phyloP scores from a whole-genome alignment of 1,140 invertebrate genomes.

The Drosophila bipectinata region DNA sequence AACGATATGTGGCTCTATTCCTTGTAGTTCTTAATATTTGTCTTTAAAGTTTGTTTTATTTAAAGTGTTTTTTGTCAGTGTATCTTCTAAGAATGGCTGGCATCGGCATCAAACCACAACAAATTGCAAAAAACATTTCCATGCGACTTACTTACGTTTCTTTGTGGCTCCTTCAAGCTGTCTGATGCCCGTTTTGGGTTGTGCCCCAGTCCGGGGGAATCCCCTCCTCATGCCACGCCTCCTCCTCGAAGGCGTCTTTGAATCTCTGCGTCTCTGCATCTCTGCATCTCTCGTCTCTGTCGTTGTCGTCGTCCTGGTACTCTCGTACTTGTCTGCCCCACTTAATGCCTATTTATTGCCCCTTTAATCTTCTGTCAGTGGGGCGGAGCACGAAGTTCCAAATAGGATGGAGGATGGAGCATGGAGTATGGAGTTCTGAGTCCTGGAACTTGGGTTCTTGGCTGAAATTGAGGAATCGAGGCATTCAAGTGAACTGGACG shows the following conservation, averaged over 20 bases:
- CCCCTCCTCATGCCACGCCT: too few species aligned
- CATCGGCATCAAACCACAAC: slow-evolving; percentile 59
- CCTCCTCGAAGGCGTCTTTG: too few species aligned
- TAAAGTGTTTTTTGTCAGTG: neutral
- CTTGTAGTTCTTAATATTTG: too few species aligned
- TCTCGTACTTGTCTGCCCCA: slow-evolving; percentile 52
- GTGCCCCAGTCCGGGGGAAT: slow-evolving; percentile 10
- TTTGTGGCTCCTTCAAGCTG: slow-evolving; percentile 58
- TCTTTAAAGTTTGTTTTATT: neutral
- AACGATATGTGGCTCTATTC: too few species aligned
- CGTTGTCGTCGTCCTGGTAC: slow-evolving; percentile 16
- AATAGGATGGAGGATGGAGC: too few species aligned
- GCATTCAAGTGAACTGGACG: slow-evolving; percentile 54
- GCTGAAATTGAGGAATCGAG: slow-evolving; percentile 6
- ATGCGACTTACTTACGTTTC: slow-evolving; percentile 75
- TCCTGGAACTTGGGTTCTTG: neutral
- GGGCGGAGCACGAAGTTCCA: neutral
- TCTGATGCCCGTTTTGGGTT: slow-evolving; percentile 14
- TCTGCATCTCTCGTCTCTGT: neutral
- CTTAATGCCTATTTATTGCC: slow-evolving; percentile 81
- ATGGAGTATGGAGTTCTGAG: neutral
- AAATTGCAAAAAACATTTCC: slow-evolving; percentile 77
- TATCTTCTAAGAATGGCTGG: slow-evolving; percentile 1
- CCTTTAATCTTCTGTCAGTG: slow-evolving; percentile 57
- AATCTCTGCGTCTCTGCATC: too few species aligned